Conservation (phyloP, 2,113 vertebrate species). For the Sakesphorus luctuosus region DNA sequence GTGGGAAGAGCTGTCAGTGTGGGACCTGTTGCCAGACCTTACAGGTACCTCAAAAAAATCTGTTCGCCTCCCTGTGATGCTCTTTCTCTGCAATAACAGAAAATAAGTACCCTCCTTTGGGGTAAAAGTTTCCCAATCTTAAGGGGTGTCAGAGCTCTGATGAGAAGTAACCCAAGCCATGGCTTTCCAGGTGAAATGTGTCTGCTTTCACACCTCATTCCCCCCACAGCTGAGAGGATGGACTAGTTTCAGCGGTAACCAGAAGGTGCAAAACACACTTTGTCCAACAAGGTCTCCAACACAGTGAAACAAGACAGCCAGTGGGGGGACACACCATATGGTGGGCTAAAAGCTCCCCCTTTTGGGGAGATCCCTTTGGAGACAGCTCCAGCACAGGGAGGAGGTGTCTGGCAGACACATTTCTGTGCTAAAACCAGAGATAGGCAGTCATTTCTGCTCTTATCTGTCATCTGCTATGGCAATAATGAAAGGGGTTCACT, state of each 20-base stretch:
- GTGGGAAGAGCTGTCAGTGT: neutral
- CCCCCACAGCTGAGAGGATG: neutral
- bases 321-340: neutral
- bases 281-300: neutral
- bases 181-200: rapidly evolving
- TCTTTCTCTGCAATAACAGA: neutral
- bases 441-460: neutral
- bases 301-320: neutral
- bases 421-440: neutral
- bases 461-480: constrained; percentile 18
- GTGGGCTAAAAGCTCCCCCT: constrained; percentile 65
- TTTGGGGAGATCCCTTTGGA: constrained; percentile 60
- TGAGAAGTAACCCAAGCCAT: neutral
- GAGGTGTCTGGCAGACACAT: constrained; percentile 8
- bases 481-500: constrained; percentile 47
- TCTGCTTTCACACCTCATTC: neutral
- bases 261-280: neutral
- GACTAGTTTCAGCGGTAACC: neutral
- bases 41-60: neutral
- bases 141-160: neutral
- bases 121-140: neutral
- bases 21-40: neutral
- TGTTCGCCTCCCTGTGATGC: neutral
- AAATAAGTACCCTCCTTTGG: neutral
- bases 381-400: neutral